Evolutionary conservation across 2,797 vertebrate species (phyloP).

Genomic region (Orestias chungarensis): DNA sequence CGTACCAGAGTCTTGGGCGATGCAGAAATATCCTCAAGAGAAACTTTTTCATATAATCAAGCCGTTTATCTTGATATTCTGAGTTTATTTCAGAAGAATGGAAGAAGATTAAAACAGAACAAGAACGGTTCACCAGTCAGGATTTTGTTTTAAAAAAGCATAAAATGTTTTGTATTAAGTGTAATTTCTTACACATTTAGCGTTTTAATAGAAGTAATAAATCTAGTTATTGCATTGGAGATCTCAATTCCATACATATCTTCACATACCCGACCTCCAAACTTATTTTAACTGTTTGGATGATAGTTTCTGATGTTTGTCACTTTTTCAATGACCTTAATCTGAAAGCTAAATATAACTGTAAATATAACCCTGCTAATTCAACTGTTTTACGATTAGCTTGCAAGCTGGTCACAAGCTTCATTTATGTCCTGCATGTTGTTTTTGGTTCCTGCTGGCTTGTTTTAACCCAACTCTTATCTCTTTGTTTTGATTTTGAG

Average conservation of each 20-base stretch:
- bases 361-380: not conserved
- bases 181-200: not conserved
- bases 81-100: not conserved
- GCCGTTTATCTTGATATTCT: not conserved
- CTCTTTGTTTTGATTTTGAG: slow-evolving; percentile 5
- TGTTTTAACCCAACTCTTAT: not conserved
- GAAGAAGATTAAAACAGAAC: not conserved
- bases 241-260: not conserved
- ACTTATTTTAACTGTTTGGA: not conserved
- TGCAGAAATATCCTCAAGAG: not conserved
- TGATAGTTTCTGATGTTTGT: not conserved
- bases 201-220: not conserved
- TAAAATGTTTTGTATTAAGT: not conserved
- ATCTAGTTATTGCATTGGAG: not conserved
- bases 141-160: not conserved
- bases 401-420: not conserved
- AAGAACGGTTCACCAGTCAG: not conserved
- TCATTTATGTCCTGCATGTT: not conserved
- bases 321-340: not conserved
- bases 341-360: not conserved
- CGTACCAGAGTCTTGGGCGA: not conserved
- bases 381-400: not conserved
- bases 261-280: too few species aligned
- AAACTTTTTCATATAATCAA: not conserved
- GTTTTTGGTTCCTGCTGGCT: not conserved